Evolutionary conservation across 2,113 vertebrate genomes (phyloP).

Genomic region (Sphyrna mokarran): DNA sequence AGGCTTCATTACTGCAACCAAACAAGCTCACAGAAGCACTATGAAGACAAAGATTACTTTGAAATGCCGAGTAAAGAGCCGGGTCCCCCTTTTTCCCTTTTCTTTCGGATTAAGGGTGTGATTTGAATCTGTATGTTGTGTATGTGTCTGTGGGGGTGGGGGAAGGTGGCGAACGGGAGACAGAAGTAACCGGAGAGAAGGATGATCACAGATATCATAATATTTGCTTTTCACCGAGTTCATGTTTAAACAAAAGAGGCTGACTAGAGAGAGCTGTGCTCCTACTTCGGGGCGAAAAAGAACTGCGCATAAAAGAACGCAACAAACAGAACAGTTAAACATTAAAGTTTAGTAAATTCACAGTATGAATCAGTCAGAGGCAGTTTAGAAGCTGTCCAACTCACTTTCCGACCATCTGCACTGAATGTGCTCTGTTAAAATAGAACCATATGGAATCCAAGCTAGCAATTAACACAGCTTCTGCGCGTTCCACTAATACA

Average conservation of each 20-base stretch:
- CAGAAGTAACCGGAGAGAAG: conserved; percentile 47
- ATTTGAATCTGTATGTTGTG: conserved; percentile 56
- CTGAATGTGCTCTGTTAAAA: conserved; percentile 91
- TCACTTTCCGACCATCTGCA: conserved; percentile 86
- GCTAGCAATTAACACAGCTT: conserved; percentile 86
- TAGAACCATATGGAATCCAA: conserved; percentile 93
- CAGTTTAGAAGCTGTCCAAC: conserved; percentile 71
- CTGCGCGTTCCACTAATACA: conserved; percentile 74
- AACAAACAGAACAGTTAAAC: conserved; percentile 57
- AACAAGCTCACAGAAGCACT: conserved; percentile 53
- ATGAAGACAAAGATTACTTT: conserved; percentile 64
- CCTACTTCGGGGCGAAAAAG: conserved; percentile 63
- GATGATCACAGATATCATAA: conserved; percentile 53
- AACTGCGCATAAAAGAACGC: conserved; percentile 60
- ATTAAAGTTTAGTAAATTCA: conserved; percentile 62
- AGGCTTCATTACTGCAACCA: conserved; percentile 50
- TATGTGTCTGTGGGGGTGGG: not conserved
- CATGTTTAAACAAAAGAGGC: conserved; percentile 55
- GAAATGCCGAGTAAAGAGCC: conserved; percentile 52
- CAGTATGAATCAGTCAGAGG: conserved; percentile 67
- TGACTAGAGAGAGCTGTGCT: conserved; percentile 61
- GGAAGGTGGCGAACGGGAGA: not conserved
- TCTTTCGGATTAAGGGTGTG: conserved; percentile 44
- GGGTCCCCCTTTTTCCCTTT: conserved; percentile 19
- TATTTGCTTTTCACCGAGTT: conserved; percentile 54